phyloP scores from a whole-genome alignment of 1,140 invertebrate genomes.

The Eumaeus atala region DNA sequence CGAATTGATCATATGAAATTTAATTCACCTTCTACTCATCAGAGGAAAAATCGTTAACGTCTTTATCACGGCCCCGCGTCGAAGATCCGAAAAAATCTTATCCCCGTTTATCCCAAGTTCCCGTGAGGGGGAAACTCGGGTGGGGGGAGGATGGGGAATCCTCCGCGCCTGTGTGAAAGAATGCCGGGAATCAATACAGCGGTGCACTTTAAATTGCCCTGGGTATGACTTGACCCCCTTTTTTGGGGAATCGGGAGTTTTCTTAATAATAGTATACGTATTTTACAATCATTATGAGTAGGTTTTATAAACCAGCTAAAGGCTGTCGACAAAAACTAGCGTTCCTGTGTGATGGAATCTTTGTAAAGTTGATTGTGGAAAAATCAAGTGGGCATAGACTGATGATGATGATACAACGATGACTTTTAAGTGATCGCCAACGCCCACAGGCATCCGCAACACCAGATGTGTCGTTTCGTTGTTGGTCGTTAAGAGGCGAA shows the following conservation, averaged over 20 bases:
- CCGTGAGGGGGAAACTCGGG: conserved; percentile 22
- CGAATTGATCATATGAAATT: neutral
- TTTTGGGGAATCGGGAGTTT: conserved; percentile 28
- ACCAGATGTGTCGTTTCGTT: too few relatives aligned
- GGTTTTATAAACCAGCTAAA: too few relatives aligned
- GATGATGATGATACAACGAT: too few relatives aligned
- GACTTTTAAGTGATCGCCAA: too few relatives aligned
- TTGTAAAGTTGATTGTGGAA: too few relatives aligned
- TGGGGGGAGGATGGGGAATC: conserved; percentile 22
- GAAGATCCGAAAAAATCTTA: conserved; percentile 46
- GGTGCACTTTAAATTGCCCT: conserved; percentile 60
- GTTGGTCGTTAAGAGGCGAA: too few relatives aligned
- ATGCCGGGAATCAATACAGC: conserved; percentile 68
- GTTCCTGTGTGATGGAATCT: too few relatives aligned
- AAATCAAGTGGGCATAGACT: too few relatives aligned
- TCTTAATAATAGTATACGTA: conserved; percentile 3
- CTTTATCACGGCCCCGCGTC: conserved; percentile 10
- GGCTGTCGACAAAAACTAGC: too few relatives aligned
- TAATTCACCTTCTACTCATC: neutral
- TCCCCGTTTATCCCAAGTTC: conserved; percentile 43
- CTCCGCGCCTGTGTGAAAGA: conserved; percentile 69
- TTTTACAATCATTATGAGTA: too few relatives aligned
- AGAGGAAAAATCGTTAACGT: conserved; percentile 3
- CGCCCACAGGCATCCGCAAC: too few relatives aligned
- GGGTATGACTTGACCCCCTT: conserved; percentile 39